Evolutionary conservation across 2,888 invertebrate genomes (phyloP), one percentile per base, ranked within the genome.

Genomic region (Eledona agricola): DNA sequence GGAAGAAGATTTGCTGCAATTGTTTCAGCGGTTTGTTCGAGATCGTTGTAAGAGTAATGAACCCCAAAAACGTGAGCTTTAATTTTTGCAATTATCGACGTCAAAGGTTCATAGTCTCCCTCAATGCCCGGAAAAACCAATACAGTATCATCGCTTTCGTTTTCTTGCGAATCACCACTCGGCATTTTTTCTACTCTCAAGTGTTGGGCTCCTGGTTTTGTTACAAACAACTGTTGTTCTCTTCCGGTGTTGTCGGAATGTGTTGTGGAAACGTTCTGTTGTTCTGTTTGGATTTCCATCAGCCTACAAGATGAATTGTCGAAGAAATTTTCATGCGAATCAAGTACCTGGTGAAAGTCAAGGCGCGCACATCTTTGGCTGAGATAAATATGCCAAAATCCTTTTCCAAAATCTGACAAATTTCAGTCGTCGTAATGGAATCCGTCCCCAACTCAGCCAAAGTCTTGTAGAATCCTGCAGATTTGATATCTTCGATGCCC

Each of bases 341-440:
- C n/a, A n/a, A n/a, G n/a, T n/a, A n/a, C n/a, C n/a, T n/a, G n/a
- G n/a, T n/a, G n/a, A n/a, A n/a, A n/a, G n/a, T n/a, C n/a, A n/a
- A n/a, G n/a, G n/a, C n/a, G n/a, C n/a, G n/a, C n/a, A 86, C 81
- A 52, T 85, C 84, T 60, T 83, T 81, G 56, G 84, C 80, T 0
- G 84, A 80, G 3, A 88, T 72, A 52, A 80, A 80, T 5, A 87
- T 69, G 59, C 86, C 84, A 66, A 81, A 84, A 59, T 84, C 81
- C 40, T 83, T 72, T 66, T 85, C 85, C 12, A 86, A 67, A 0
- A 81, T 80, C 64, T 85, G 85, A 60, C 85, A 86, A 55, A 88
- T 83, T 71, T 88, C 87, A 0, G 86, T 84, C 6, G 84, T 84
- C 86, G 87, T 87, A 72, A 87, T 79, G 0, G 87, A 87, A 65